A percentile compares a stretch with the other conserved stretches of the same genome.
These are phyloP conservation scores for Lagocephalus sceleratus DNA, from an alignment of 2,797 vertebrate species.

Conservation along the genomic window DNA sequence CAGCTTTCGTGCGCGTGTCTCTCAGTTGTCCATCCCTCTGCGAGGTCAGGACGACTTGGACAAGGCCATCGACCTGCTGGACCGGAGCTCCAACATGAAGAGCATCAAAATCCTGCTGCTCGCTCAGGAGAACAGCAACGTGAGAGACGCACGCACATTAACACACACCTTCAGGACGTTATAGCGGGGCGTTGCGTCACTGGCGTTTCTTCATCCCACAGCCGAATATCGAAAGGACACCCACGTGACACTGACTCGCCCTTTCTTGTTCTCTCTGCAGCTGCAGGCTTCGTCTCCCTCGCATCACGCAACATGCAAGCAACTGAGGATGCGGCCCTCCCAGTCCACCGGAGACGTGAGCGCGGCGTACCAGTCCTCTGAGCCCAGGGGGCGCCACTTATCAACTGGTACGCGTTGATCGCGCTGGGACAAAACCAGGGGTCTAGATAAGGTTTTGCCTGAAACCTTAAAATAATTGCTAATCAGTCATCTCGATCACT, in stretches of 20 bases:
- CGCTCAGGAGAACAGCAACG: constrained; percentile 83
- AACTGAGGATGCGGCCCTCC: constrained; percentile 94
- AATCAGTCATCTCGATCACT: too few species aligned
- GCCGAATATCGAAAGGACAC: constrained; percentile 21
- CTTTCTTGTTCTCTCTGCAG: neutral
- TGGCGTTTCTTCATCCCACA: constrained; percentile 36
- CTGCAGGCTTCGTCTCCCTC: constrained; percentile 77
- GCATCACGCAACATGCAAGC: constrained; percentile 82
- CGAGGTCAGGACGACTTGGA: constrained; percentile 92
- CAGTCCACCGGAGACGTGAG: constrained; percentile 91
- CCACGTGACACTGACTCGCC: neutral
- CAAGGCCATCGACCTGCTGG: constrained; percentile 78
- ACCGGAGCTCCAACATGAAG: constrained; percentile 80
- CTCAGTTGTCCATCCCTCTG: constrained; percentile 82
- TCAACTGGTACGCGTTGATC: constrained; percentile 83
- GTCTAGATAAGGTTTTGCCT: neutral
- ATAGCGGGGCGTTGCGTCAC: constrained; percentile 38
- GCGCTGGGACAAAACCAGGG: too few species aligned
- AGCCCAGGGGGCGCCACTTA: constrained; percentile 89
- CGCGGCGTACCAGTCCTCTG: constrained; percentile 82
- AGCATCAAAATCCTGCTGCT: constrained; percentile 84
- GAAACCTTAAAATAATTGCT: neutral
- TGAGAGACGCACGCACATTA: constrained; percentile 83
- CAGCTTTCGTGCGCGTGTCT: constrained; percentile 15
- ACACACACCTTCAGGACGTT: constrained; percentile 13